Conservation (phyloP, 1,140 invertebrate genomes). For the Ganaspis sp. region DNA sequence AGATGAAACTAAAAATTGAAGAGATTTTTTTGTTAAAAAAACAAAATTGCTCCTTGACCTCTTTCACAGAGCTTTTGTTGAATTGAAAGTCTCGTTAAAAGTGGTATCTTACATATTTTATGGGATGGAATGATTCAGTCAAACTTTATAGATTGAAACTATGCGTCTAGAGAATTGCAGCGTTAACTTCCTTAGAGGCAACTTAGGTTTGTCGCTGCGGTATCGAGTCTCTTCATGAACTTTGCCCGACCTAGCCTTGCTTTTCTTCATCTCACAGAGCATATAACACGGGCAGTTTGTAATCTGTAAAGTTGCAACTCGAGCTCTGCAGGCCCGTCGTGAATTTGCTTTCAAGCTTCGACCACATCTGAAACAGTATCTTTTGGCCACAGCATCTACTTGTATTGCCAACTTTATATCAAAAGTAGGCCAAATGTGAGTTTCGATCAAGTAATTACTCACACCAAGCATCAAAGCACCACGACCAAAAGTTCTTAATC, state of each 20-base stretch:
- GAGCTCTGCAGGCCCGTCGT: neutral
- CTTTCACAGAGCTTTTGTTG: too few species aligned
- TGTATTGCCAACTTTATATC: neutral
- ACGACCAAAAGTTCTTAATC: neutral
- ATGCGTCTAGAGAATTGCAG: neutral
- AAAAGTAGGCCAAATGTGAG: neutral
- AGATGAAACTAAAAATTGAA: too few species aligned
- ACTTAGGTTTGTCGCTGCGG: neutral
- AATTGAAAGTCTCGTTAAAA: neutral
- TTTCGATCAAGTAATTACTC: neutral
- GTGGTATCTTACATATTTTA: neutral
- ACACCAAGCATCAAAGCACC: neutral
- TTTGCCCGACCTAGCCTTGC: slow-evolving; percentile 5
- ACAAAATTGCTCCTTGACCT: too few species aligned
- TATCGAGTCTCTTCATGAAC: slow-evolving; percentile 7
- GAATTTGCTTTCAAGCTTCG: neutral
- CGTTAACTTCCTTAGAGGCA: slow-evolving; percentile 13
- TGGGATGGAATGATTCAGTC: neutral
- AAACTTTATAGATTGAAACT: slow-evolving; percentile 12
- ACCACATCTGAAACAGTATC: slow-evolving; percentile 13
- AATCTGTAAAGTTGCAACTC: slow-evolving; percentile 11
- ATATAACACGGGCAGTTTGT: slow-evolving; percentile 1
- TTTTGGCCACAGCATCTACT: slow-evolving; percentile 15
- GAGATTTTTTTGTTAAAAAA: too few species aligned
- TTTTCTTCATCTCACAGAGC: slow-evolving; percentile 2